These are phyloP conservation scores for Melanogrammus aeglefinus DNA, from an alignment of 2,797 vertebrate species.

Conservation along the genomic window DNA sequence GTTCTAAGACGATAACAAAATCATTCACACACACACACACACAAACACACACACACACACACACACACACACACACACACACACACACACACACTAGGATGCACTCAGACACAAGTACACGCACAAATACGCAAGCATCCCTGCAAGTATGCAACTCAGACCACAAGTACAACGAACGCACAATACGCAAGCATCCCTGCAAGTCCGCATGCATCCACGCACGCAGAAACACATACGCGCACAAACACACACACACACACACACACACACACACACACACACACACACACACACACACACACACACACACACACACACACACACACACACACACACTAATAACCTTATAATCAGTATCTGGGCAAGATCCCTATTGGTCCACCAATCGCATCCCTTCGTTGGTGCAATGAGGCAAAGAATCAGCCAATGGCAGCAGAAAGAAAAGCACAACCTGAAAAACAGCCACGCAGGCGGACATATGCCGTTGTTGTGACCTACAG, in stretches of 20 bases:
- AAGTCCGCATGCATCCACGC: background rate
- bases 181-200: background rate
- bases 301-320: background rate
- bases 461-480: background rate
- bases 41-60: no score
- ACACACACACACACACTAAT: background rate
- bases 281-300: no score
- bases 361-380: background rate
- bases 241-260: background rate
- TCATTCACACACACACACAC: background rate
- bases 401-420: background rate
- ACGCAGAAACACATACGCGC: background rate
- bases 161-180: no score
- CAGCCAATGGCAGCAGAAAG: background rate
- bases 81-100: background rate
- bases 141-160: background rate
- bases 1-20: no score
- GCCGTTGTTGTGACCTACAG: background rate
- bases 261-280: background rate
- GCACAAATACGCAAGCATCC: no score
- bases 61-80: background rate
- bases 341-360: background rate
- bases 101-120: background rate
- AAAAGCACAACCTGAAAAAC: background rate
- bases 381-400: background rate